Base-by-base conservation (phyloP, 2,888 invertebrate species). In the Rhyacophila evoluta region DNA sequence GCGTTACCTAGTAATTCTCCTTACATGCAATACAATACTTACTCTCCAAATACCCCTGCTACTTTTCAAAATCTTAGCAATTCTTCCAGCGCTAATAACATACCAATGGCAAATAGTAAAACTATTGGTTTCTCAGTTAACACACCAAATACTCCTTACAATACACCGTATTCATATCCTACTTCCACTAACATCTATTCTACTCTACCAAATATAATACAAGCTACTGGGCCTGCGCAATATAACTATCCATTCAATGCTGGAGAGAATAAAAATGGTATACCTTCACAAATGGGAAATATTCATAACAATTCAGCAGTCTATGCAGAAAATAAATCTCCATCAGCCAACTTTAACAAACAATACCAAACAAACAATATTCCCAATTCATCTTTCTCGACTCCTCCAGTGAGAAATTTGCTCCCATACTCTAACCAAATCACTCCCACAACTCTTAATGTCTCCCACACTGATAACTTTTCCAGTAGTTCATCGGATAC, bases 1-100 rank as follows among this genome's bases (percentile, higher is more conserved):
- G 74, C 76, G 11, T 81, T 68, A 29, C 81, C 81, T 2, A 69
- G 74, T 4, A 72, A 71, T 70, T 71, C 70, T 25, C 72, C 77
- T 11, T 77, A 67, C 15, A 28, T 55, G 8, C 78, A 75, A 69
- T 79, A 79, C 36, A 55, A 55, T 19, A 72, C 75, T 19, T 79
- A 67, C 67, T 67, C 68, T 5, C 72, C 27, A 33, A 72, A 71
- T 8, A 55, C 25, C 19, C 12, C 25, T 55, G 19, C 6, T 8
- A 55, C 55, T 8, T 55, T 19, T 25, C 55, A 12, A 19, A 55
- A 55, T 19, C 55, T 55, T 6, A 55, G 55, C 55, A 55, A 55
- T 55, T 55, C 55, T 25, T 25, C 55, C 19, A 55, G 55, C 4
- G 55, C 15, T 15, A 55, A 3, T 25, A 55, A 55, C 19, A 55